Evolutionary conservation across 1,140 invertebrate species (phyloP), one percentile per base, ranked within the genome.

Genomic region (Drosophila gunungcola): DNA sequence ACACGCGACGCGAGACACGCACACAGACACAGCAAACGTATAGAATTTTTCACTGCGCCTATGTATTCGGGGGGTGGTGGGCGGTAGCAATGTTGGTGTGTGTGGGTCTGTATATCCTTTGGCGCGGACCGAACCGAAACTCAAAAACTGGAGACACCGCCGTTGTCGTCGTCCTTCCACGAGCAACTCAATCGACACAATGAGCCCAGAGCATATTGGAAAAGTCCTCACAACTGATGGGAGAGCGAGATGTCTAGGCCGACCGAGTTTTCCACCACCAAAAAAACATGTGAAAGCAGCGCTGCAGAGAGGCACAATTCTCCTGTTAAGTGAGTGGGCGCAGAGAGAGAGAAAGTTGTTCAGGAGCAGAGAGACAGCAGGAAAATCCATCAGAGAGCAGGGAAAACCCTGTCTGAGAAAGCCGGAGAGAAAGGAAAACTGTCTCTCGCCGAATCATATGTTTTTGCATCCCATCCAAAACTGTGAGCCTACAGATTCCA

Each of bases 181-280:
- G 67, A 91, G 86, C 90, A 91, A 91, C 90, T 91, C 90, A 89
- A 80, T 80, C 86, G 90, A 91, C 83, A 91, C 90, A 91, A 91
- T 91, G 90, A 91, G 86, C 80, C 73, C 60, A 62, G 53, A 70
- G 84, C 68, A 65, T 57, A 78, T 78, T 89, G 89, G 80, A 89
- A 91, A 91, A 91, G 84, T 91, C 89, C 88, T 91, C 76, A 67
- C 62, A 74, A 67, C 73, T 73, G 48, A 21, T 54, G 73, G 75
- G 73, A 80, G 29, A 69, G 60, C 39, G 10, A 11, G 13, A 12
- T 56, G 75, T 52, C 53, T 70, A 53, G 70, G 54, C 49, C 32
- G 34, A 39, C 32, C 36, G 69, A 84, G 60, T 78, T 89, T 89
- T 72, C 80, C 84, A 89, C 84, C 84, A 89, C 84, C 84, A 62